Percentiles rank a stretch among this genome's conserved stretches.
These are phyloP conservation scores for Lepetodrilus schrolli DNA, from an alignment of 2,888 invertebrate genomes.

Conservation along the genomic window DNA sequence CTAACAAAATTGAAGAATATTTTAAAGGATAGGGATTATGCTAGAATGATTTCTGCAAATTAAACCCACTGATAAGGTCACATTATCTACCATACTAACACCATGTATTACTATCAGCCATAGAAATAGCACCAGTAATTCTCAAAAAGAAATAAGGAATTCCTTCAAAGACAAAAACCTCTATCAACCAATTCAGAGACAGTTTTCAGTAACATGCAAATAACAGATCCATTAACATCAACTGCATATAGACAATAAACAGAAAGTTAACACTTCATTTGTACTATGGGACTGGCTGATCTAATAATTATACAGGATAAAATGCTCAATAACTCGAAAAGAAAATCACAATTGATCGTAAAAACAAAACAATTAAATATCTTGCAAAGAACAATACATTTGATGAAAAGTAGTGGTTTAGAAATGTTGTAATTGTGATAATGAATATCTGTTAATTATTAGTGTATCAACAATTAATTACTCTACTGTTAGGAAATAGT, in stretches of 20 bases:
- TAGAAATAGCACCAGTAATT: conserved; percentile 21
- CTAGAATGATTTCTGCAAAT: neutral
- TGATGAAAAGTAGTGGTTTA: too few species aligned
- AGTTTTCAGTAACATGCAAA: conserved; percentile 4
- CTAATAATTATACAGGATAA: too few species aligned
- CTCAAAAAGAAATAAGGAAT: neutral
- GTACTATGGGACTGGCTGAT: too few species aligned
- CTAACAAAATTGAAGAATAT: too few species aligned
- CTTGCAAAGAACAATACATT: too few species aligned
- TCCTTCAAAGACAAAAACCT: neutral
- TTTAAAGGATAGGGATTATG: neutral
- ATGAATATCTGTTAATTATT: too few species aligned
- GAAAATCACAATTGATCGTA: neutral
- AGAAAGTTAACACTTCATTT: neutral
- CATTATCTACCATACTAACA: conserved; percentile 4
- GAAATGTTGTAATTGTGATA: too few species aligned
- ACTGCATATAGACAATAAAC: conserved; percentile 15
- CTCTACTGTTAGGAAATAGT: too few species aligned
- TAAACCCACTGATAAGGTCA: neutral
- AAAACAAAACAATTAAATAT: too few species aligned
- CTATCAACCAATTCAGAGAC: conserved; percentile 22
- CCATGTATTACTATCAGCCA: conserved; percentile 13
- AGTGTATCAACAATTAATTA: too few species aligned
- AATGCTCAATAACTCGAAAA: neutral
- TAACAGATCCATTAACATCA: conserved; percentile 17